These are phyloP conservation scores for Ranitomeya variabilis DNA, from an alignment of 2,113 vertebrate genomes.

Conservation along the genomic window DNA sequence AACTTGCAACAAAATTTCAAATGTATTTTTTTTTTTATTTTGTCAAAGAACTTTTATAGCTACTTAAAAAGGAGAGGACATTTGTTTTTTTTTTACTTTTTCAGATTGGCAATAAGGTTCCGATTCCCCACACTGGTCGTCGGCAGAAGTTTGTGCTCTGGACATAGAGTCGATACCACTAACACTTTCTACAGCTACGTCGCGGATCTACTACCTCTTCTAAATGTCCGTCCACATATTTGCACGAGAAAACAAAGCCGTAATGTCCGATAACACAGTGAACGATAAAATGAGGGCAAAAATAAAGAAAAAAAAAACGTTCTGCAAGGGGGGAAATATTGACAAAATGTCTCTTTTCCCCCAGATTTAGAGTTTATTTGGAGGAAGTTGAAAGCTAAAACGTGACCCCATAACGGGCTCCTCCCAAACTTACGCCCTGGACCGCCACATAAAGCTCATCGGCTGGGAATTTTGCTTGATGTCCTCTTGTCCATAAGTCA, in stretches of 20 bases:
- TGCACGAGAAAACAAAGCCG: conserved; percentile 51
- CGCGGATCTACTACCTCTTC: conserved; percentile 46
- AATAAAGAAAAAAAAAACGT: conserved; percentile 2
- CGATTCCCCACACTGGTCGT: conserved; percentile 1
- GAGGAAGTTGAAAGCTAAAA: conserved; percentile 33
- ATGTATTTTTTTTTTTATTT: conserved; percentile 43
- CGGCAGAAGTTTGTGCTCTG: conserved; percentile 47
- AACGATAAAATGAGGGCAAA: conserved; percentile 46
- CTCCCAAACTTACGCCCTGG: conserved; percentile 19
- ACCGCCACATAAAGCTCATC: conserved; percentile 4
- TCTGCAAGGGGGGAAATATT: conserved; percentile 24
- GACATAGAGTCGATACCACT: conserved; percentile 39
- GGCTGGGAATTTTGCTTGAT: background rate
- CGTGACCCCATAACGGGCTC: too few species aligned
- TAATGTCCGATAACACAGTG: conserved; percentile 48
- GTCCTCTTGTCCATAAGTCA: background rate
- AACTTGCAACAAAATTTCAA: background rate
- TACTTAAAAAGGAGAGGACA: conserved; percentile 55
- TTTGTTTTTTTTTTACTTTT: conserved; percentile 7
- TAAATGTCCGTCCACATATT: conserved; percentile 43
- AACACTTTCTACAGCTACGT: conserved; percentile 50
- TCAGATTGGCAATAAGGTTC: conserved; percentile 51
- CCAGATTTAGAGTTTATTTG: conserved; percentile 32
- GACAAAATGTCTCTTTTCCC: conserved; percentile 41
- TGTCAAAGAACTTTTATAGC: conserved; percentile 51